Conservation (phyloP, 92 coral and sea anemone genomes). For the Zoanthus solanderi region DNA sequence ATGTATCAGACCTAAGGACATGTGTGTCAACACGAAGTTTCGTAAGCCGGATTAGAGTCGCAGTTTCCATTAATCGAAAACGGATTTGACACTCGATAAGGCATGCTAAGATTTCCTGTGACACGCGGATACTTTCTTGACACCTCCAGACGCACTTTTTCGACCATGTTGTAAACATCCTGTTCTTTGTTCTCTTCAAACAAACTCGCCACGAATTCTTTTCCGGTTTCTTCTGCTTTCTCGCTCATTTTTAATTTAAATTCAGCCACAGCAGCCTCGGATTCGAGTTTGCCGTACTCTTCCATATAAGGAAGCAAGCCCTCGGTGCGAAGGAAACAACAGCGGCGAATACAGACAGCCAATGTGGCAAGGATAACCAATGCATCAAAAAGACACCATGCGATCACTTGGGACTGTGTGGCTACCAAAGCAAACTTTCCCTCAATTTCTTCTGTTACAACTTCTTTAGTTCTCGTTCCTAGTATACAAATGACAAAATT, state of each 20-base stretch:
- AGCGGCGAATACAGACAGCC: slow-evolving; percentile 58
- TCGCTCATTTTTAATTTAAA: slow-evolving; percentile 43
- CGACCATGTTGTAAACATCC: slow-evolving; percentile 9
- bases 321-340: slow-evolving; percentile 62
- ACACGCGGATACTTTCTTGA: slow-evolving; percentile 56
- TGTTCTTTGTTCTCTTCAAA: slow-evolving; percentile 12
- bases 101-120: slow-evolving; percentile 68
- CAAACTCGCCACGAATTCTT: slow-evolving; percentile 20
- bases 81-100: slow-evolving; percentile 40
- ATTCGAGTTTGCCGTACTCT: slow-evolving; percentile 57
- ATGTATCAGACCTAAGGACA: neutral
- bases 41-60: neutral
- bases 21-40: neutral
- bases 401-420: slow-evolving; percentile 61
- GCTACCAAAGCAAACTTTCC: slow-evolving; percentile 37
- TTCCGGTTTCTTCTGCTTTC: slow-evolving; percentile 53
- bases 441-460: slow-evolving; percentile 39
- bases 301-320: slow-evolving; percentile 56
- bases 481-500: neutral
- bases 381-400: slow-evolving; percentile 58
- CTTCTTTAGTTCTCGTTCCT: slow-evolving; percentile 34
- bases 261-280: slow-evolving; percentile 59
- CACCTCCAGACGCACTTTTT: slow-evolving; percentile 7
- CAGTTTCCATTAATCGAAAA: neutral
- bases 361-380: slow-evolving; percentile 51